Percentiles rank a stretch among this genome's conserved stretches.
These are phyloP conservation scores for Lepidotrigona ventralis DNA, from an alignment of 1,140 invertebrate genomes.

Conservation along the genomic window DNA sequence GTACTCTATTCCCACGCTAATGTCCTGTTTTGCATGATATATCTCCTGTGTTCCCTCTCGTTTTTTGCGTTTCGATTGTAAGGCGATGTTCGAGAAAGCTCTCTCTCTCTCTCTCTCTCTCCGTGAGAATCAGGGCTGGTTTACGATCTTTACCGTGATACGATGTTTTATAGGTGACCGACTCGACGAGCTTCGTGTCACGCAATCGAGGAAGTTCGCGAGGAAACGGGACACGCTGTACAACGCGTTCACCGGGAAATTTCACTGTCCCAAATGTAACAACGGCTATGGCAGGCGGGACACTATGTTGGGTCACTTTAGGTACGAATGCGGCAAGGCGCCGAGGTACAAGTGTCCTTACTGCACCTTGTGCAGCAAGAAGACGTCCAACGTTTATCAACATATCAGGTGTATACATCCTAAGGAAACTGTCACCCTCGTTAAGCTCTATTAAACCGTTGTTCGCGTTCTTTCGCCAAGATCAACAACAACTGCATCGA, in stretches of 20 bases:
- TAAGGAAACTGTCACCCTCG: constrained; percentile 68
- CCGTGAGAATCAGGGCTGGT: not conserved
- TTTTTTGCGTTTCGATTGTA: not conserved
- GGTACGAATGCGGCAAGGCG: constrained; percentile 83
- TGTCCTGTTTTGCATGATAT: constrained; percentile 45
- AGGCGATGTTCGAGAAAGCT: constrained; percentile 1
- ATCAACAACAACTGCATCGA: not conserved
- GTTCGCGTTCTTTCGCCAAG: not conserved
- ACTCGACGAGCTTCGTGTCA: constrained; percentile 34
- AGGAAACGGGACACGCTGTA: constrained; percentile 67
- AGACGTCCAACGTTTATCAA: constrained; percentile 77
- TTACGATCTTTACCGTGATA: constrained; percentile 52
- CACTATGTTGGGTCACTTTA: constrained; percentile 77
- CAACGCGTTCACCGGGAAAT: constrained; percentile 75
- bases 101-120: no score
- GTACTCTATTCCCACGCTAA: not conserved
- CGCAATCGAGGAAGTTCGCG: constrained; percentile 46
- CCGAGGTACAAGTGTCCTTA: constrained; percentile 82
- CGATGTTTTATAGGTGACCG: constrained; percentile 74
- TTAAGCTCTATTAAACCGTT: constrained; percentile 71
- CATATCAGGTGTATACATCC: constrained; percentile 75
- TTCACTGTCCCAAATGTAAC: constrained; percentile 77
- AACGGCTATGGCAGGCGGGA: constrained; percentile 76
- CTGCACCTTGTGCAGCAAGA: constrained; percentile 77
- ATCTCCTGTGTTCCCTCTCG: not conserved